These are phyloP conservation scores for Drosophila sp. DNA, from an alignment of 1,140 invertebrate genomes.

Conservation along the genomic window DNA sequence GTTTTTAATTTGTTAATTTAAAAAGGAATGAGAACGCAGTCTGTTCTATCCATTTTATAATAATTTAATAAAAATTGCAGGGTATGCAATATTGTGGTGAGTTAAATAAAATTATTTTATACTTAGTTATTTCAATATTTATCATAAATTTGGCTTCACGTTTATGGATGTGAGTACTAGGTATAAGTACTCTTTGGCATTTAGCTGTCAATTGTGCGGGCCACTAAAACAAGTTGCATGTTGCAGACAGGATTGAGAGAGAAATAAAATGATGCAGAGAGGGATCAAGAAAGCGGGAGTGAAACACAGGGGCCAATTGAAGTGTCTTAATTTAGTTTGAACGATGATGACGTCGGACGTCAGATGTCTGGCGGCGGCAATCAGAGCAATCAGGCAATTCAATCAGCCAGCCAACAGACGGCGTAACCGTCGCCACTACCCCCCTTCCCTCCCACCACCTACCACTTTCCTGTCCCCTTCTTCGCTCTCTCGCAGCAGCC, in stretches of 20 bases:
- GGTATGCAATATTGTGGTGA: neutral
- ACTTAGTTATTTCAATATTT: slow-evolving; percentile 8
- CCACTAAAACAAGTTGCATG: neutral
- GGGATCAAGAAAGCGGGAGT: neutral
- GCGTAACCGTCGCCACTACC: slow-evolving; percentile 7
- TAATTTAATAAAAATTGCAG: neutral
- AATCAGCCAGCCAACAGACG: slow-evolving; percentile 65
- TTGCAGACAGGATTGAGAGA: neutral
- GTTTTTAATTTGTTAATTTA: too few relatives aligned
- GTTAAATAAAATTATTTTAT: too few relatives aligned
- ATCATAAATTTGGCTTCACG: slow-evolving; percentile 2
- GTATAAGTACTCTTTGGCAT: slow-evolving; percentile 10
- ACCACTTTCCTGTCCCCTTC: neutral
- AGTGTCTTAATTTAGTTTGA: slow-evolving; percentile 63
- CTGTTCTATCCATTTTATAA: neutral
- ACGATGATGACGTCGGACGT: slow-evolving; percentile 59
- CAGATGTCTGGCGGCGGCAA: slow-evolving; percentile 71
- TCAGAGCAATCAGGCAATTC: slow-evolving; percentile 80
- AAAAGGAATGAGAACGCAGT: too few relatives aligned
- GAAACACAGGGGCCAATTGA: slow-evolving; percentile 14
- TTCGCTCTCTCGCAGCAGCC: neutral
- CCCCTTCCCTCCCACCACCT: neutral
- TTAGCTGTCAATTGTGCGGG: slow-evolving; percentile 25
- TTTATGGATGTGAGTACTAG: neutral
- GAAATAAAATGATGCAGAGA: too few relatives aligned